Conservation (phyloP, 2,113 vertebrate genomes). For the Leptodactylus fuscus region DNA sequence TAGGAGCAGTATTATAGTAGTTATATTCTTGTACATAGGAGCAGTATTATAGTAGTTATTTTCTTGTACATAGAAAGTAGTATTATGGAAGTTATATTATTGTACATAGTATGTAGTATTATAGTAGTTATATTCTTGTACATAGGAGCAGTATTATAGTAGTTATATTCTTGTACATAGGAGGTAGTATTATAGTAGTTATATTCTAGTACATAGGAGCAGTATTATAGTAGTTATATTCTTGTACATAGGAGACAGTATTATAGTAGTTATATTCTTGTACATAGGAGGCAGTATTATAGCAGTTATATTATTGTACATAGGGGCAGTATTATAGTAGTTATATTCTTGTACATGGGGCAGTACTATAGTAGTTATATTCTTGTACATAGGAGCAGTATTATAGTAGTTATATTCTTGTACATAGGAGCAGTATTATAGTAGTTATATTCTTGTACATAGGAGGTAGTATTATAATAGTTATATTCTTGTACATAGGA, state of each 20-base stretch:
- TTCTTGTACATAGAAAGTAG: background rate
- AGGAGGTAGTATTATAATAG: no score
- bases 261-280: background rate
- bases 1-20: constrained; percentile 1
- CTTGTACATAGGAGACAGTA: background rate
- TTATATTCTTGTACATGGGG: background rate
- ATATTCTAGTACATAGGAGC: background rate
- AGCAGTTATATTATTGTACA: background rate
- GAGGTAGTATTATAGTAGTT: background rate
- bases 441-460: background rate
- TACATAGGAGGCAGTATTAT: background rate
- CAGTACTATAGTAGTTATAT: constrained; percentile 3
- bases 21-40: background rate
- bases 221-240: background rate
- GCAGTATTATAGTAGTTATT: background rate
- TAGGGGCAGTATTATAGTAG: background rate
- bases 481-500: no score
- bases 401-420: constrained; percentile 1
- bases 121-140: constrained; percentile 5
- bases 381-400: background rate
- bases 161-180: background rate
- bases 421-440: constrained; percentile 1
- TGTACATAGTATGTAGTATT: constrained; percentile 2
- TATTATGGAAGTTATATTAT: constrained; percentile 2
- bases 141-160: constrained; percentile 9